Evolutionary conservation across 1,140 invertebrate species (phyloP), one percentile per base, ranked within the genome.

Genomic region (Aethina tumida): DNA sequence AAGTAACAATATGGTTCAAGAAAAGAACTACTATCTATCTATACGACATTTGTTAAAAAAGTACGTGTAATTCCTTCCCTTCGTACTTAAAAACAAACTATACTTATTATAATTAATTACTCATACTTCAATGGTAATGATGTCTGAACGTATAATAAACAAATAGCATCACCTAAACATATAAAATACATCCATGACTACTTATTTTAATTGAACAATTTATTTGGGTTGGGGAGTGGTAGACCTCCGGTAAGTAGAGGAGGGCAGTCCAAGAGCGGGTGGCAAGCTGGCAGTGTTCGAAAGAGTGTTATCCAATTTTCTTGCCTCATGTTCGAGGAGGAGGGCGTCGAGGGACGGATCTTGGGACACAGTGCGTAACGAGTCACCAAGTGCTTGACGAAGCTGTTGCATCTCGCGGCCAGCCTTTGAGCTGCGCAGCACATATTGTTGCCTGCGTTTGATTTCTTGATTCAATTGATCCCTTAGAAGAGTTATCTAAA

Each of bases 391-490:
- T 1, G 82, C 82, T 46, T 80, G 73, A 6, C 88, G 73, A 32
- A 93, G 64, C 39, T 88, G 80, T 51, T 83, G 78, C 71, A 91
- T 86, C 59, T 91, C 88, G 13, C 85, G 66, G 0, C 85, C 87
- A 6, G 85, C 79, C 41, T 84, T 73, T 0, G 83, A 79, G 54
- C 82, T 87, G 41, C 84, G 72, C 33, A 81, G 62, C 4, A 92
- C 77, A 64, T 89, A 93, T 45, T 81, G 70, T 57, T 92, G 87
- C 4, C 88, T 72, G 5, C 86, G 74, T 49, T 86, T 85, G 13
- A 90, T 80, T 66, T 92, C 88, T 50, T 88, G 82, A 29, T 78
- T 76, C 28, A 93, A 67, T 64, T 93, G 88, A 39, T 86, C 79
- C 26, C 86, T 75, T 27, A 90, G 56, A 56, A 79, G 60, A 34